phyloP scores from a whole-genome alignment of 2,113 vertebrate genomes.

The Carettochelys insculpta region DNA sequence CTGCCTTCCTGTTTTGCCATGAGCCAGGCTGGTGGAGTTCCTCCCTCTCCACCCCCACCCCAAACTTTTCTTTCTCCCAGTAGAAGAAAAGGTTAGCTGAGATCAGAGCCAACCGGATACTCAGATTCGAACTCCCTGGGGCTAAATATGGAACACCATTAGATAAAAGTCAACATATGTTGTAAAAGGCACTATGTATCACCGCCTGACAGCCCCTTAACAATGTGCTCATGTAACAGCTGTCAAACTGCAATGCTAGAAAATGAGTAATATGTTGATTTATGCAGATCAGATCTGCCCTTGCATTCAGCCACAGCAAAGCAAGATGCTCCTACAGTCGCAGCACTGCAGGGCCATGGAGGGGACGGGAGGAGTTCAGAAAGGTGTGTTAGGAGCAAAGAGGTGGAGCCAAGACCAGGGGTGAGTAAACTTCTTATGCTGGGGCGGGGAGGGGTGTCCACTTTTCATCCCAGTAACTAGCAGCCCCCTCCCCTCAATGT shows the following conservation, averaged over 20 bases:
- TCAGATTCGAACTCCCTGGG: slow-evolving; percentile 73
- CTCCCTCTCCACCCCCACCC: no score
- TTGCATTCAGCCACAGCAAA: neutral
- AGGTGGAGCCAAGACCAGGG: slow-evolving; percentile 44
- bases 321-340: neutral
- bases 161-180: slow-evolving; percentile 89
- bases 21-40: no score
- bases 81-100: slow-evolving; percentile 68
- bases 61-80: slow-evolving; percentile 49
- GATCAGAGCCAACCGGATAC: slow-evolving; percentile 78
- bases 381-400: slow-evolving; percentile 32
- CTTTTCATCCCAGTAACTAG: no score
- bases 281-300: slow-evolving; percentile 82
- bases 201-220: slow-evolving; percentile 82
- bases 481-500: no score
- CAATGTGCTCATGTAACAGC: slow-evolving; percentile 85
- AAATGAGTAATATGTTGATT: slow-evolving; percentile 85
- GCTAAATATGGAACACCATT: slow-evolving; percentile 84
- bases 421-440: no score
- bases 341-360: neutral
- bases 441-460: no score
- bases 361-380: neutral
- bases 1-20: neutral
- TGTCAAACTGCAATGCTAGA: slow-evolving; percentile 76
- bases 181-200: slow-evolving; percentile 82